Percentiles rank a stretch among this genome's conserved stretches.
Conservation (phyloP, 2,113 vertebrate species). For the Empidonax traillii region DNA sequence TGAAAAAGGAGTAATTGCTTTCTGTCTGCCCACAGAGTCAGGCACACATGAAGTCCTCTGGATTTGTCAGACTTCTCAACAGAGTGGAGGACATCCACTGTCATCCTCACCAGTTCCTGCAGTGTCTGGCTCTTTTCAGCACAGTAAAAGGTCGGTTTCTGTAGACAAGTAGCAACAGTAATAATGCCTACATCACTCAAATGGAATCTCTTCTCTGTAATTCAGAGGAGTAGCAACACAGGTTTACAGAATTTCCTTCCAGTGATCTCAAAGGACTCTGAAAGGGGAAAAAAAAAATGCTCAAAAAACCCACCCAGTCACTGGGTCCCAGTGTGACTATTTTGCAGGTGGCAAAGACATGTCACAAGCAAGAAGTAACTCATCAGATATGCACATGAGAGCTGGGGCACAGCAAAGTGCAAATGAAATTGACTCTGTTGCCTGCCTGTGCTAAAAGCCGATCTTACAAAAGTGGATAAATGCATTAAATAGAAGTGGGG, state of each 20-base stretch:
- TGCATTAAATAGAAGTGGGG: neutral
- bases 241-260: conserved; percentile 24
- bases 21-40: neutral
- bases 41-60: neutral
- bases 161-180: conserved; percentile 1
- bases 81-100: neutral
- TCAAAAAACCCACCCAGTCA: neutral
- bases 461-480: neutral
- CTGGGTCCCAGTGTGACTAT: neutral
- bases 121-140: conserved; percentile 10
- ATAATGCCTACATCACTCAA: neutral
- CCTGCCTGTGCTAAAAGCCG: neutral
- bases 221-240: conserved; percentile 17
- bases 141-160: neutral
- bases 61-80: neutral
- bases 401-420: neutral
- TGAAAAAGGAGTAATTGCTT: conserved; percentile 23
- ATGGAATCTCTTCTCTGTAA: conserved; percentile 20
- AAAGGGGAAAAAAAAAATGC: neutral
- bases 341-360: conserved; percentile 6
- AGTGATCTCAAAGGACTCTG: neutral
- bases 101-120: neutral
- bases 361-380: conserved; percentile 30
- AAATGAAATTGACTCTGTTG: neutral
- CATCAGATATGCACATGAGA: neutral